Conservation (phyloP, 2,797 vertebrate genomes). For the Merluccius polli region DNA sequence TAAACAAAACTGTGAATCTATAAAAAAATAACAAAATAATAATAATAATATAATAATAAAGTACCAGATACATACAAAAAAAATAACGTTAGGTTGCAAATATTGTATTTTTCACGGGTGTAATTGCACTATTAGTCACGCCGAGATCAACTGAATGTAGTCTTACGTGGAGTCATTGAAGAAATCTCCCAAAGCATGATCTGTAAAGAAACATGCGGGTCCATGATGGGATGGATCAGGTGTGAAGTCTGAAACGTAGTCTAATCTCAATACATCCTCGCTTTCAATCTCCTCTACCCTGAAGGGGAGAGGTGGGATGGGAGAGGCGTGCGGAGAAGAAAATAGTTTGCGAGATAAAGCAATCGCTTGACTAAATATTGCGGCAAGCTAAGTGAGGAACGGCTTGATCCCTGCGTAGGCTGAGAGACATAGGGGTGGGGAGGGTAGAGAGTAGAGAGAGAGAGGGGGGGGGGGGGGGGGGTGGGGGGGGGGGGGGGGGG, state of each 20-base stretch:
- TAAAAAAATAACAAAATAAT: too few species aligned
- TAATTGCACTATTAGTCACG: neutral
- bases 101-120: neutral
- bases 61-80: too few species aligned
- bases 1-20: neutral
- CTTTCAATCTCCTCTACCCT: constrained; percentile 31
- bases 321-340: constrained; percentile 8
- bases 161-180: constrained; percentile 19
- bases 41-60: too few species aligned
- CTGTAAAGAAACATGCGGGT: neutral
- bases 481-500: constrained; percentile 36
- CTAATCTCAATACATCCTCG: constrained; percentile 32
- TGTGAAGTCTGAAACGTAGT: neutral
- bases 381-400: constrained; percentile 46
- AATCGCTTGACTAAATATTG: constrained; percentile 51
- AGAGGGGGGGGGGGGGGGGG: constrained; percentile 8
- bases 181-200: constrained; percentile 16
- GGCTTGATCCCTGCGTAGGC: constrained; percentile 53
- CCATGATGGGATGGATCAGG: constrained; percentile 34
- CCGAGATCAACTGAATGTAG: constrained; percentile 42
- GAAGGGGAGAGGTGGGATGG: neutral
- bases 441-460: constrained; percentile 4
- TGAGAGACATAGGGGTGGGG: constrained; percentile 38
- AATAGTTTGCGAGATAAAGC: constrained; percentile 36
- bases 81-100: neutral